Evolutionary conservation across 2,113 vertebrate genomes (phyloP), one percentile per base, ranked within the genome.

Genomic region (Salvelinus sp.): DNA sequence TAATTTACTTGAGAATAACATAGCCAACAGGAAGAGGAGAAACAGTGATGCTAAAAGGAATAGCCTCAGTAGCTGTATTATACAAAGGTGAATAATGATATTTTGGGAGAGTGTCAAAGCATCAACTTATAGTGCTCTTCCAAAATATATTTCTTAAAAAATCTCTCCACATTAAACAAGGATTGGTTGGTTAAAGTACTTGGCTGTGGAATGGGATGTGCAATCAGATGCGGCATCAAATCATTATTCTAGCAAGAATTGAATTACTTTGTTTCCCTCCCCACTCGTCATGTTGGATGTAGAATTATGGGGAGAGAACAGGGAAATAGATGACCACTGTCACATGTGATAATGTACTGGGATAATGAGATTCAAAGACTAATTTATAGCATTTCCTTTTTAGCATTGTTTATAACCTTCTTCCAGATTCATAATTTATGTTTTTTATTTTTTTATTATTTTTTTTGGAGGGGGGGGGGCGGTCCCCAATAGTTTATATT

Each of bases 41-140:
- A n/a, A 54, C 48, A 74, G 79, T 85, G 77, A 38, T 9, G 38
- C 38, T 38, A 9, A 38, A 38, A 9, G 38, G 38, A 44, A 44
- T 44, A 9, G 38, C 38, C 30, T 38, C 7, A 38, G 18, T 60
- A n/a, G 58, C 14, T 50, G 58, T 12, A 5, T 28, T 16, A 13
- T 66, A 6, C 64, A 0, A 6, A 66, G 80, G 79, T 85, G 87
- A 89, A 83, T 86, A 77, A 89, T 87, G 76, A 75, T 38, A 27
- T 81, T 88, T 79, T 63, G 54, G 71, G 70, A 78, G 86, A 84
- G 85, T 82, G 76, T 87, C 81, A 83, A 70, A 85, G 79, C 78
- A 85, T 84, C 84, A 79, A 82, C 81, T 86, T 85, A 74, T 85
- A 80, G 58, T 44, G 38, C 62, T 82, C 79, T 72, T 81, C 81